Evolutionary conservation across 2,797 vertebrate species (phyloP).

Genomic region (Carduelis carduelis): DNA sequence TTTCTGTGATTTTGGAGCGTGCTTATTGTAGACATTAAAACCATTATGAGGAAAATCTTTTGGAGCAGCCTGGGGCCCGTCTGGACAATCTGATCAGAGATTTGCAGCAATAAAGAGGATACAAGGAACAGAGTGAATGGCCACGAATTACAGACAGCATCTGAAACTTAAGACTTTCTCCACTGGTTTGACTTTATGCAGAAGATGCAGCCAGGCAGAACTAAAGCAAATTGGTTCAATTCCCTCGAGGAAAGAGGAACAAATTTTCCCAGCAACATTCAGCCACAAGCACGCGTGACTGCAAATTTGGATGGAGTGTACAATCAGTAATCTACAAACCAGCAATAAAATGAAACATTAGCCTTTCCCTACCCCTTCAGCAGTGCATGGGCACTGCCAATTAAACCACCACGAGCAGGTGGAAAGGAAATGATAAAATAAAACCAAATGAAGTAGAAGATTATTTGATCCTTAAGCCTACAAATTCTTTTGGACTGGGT

Average conservation of each 20-base stretch:
- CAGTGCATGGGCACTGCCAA: slow-evolving; percentile 1
- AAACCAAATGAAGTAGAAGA: slow-evolving; percentile 6
- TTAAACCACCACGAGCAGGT: slow-evolving; percentile 31
- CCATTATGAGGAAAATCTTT: neutral
- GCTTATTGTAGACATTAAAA: neutral
- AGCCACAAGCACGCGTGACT: slow-evolving; percentile 48
- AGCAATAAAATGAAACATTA: slow-evolving; percentile 60
- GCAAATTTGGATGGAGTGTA: slow-evolving; percentile 48
- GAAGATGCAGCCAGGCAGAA: slow-evolving; percentile 79
- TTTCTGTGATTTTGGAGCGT: neutral
- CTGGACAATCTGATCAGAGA: neutral
- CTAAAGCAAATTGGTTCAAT: slow-evolving; percentile 80
- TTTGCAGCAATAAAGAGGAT: neutral
- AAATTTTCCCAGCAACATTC: slow-evolving; percentile 75
- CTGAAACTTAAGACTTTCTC: slow-evolving; percentile 47
- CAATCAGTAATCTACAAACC: slow-evolving; percentile 46
- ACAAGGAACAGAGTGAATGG: neutral
- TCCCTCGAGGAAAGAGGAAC: slow-evolving; percentile 70
- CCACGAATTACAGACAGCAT: neutral
- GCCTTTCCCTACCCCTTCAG: slow-evolving; percentile 3
- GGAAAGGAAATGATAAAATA: slow-evolving; percentile 18
- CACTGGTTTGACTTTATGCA: slow-evolving; percentile 66
- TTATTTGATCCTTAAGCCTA: neutral
- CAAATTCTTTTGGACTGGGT: neutral
- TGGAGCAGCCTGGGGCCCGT: neutral